These are phyloP conservation scores for Rattus norvegicus DNA, from an alignment of 2,113 vertebrate species.

Conservation along the genomic window GRCr8 NC_086028.1:67868501-67869000, in stretches of 20 bases:
- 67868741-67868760: neutral
- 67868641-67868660: conserved; percentile 55
- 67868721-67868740: neutral
- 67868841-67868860: neutral
- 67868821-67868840: neutral
- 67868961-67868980: neutral
- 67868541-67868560: neutral
- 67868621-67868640: neutral
- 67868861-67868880: neutral
- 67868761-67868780: neutral
- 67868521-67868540: neutral
- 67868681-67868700: conserved; percentile 52
- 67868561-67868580: accelerated
- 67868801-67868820: accelerated
- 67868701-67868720: conserved; percentile 19
- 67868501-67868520: neutral
- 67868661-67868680: neutral
- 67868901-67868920: neutral
- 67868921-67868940: neutral
- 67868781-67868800: neutral
- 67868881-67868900: neutral
- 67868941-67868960: neutral
- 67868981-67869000: neutral
- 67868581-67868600: neutral
- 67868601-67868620: neutral